Conservation (phyloP, 2,113 vertebrate genomes). For the Ceuthmochares aereus region DNA sequence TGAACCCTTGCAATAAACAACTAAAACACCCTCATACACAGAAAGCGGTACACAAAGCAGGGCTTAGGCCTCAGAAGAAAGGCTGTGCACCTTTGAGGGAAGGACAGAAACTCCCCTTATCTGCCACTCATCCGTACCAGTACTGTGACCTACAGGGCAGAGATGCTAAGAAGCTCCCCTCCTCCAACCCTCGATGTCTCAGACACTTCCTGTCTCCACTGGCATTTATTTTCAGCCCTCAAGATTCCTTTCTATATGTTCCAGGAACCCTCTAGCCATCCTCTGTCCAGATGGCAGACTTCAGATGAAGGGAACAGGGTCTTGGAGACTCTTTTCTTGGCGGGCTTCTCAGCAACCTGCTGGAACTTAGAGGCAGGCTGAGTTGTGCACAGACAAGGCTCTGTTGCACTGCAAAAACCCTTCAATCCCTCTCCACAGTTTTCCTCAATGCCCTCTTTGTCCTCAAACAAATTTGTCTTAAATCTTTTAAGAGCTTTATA, state of each 20-base stretch:
- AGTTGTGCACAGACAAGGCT: slow-evolving; percentile 60
- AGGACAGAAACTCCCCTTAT: slow-evolving; percentile 10
- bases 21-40: not conserved
- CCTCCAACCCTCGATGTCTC: slow-evolving; percentile 25
- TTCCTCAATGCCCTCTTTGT: slow-evolving; percentile 67
- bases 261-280: slow-evolving; percentile 66
- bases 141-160: not conserved
- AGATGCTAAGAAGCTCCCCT: not conserved
- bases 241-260: slow-evolving; percentile 70
- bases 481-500: slow-evolving; percentile 62
- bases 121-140: not conserved
- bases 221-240: slow-evolving; percentile 70
- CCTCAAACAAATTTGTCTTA: slow-evolving; percentile 43
- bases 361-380: slow-evolving; percentile 47
- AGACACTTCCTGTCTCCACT: slow-evolving; percentile 69
- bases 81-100: not conserved
- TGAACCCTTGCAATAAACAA: not conserved
- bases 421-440: slow-evolving; percentile 45
- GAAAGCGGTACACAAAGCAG: not conserved
- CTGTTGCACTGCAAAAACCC: slow-evolving; percentile 36
- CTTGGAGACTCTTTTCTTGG: slow-evolving; percentile 65
- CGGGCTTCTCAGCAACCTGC: slow-evolving; percentile 52
- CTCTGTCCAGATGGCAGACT: slow-evolving; percentile 67
- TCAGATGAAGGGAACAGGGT: slow-evolving; percentile 43
- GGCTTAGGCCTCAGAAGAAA: not conserved